Evolutionary conservation across 2,888 invertebrate species (phyloP), one percentile per base, ranked within the genome.

Genomic region (Lymantria monacha): DNA sequence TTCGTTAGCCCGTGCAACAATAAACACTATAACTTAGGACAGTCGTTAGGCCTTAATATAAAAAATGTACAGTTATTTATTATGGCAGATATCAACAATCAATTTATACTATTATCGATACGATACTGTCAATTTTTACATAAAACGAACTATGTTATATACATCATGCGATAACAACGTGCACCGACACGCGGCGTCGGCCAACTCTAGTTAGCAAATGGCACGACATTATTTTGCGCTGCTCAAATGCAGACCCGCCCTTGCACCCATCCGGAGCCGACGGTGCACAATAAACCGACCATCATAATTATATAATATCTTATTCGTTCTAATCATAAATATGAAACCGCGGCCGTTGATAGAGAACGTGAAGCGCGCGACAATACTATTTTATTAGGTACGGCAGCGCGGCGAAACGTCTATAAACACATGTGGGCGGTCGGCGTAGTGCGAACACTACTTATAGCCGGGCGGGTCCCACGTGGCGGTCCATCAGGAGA

Each of bases 401-500:
- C 9, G 15, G 9, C 30, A 30, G 42, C 42, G 15, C 38, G 38
- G 38, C 1, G 9, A 38, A n/a, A 11, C 22, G 22, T 22, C 22
- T 22, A 22, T 22, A 3, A 22, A 22, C 22, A 22, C 22, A 22
- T 22, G 22, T 22, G 22, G 22, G 22, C 22, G 49, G 48, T 12
- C 22, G 33, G 30, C 22, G 41, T 55, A 31, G 43, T 42, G 46
- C 53, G 66, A 48, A 53, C 33, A 83, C 77, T 91, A 90, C 66
- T 80, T 69, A 79, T 79, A 89, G 69, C 89, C 88, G 72, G 91
- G 91, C 60, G 92, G 92, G 76, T 92, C 92, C 90, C 90, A 92
- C 56, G 91, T 86, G 82, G 92, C 93, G 78, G 93, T 93, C 74
- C 86, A 93, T 94, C 94, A 94, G 84, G 94, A 93, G 69, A 92